Evolutionary conservation across 2,113 vertebrate species (phyloP).

Genomic region (Larimichthys polyactis): DNA sequence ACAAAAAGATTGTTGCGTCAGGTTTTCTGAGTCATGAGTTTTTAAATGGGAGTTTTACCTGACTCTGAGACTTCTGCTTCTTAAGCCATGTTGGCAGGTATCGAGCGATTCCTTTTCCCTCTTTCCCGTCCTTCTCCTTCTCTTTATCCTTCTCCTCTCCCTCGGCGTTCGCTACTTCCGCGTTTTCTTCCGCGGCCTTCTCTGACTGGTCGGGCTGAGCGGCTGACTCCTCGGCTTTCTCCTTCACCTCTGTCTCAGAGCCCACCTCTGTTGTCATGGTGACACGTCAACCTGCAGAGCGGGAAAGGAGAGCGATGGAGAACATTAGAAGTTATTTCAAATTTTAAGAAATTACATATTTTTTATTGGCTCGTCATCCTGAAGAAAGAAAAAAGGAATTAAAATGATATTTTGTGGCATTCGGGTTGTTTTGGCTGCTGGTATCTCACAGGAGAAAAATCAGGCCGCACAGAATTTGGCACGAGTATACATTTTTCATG

Average conservation of each 20-base stretch:
- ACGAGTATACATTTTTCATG: conserved; percentile 52
- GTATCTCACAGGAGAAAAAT: conserved; percentile 1
- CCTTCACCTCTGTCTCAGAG: conserved; percentile 91
- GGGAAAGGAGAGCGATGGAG: background rate
- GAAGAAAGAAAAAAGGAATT: background rate
- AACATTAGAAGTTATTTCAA: background rate
- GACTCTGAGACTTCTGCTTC: conserved; percentile 93
- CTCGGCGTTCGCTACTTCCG: conserved; percentile 78
- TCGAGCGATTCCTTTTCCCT: conserved; percentile 93
- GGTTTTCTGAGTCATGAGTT: background rate
- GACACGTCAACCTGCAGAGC: conserved; percentile 82
- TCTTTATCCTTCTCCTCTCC: conserved; percentile 78
- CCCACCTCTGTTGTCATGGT: conserved; percentile 95
- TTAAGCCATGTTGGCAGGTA: conserved; percentile 97
- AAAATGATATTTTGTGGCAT: background rate
- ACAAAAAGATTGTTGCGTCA: background rate
- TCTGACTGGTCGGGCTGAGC: conserved; percentile 62
- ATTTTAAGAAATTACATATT: background rate
- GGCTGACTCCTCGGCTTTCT: conserved; percentile 83
- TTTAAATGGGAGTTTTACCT: conserved; percentile 59
- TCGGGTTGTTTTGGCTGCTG: background rate
- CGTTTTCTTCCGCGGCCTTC: conserved; percentile 74
- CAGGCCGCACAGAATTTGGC: conserved; percentile 16
- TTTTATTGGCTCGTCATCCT: background rate
- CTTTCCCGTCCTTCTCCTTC: conserved; percentile 86